These are phyloP conservation scores for Noturus placidus DNA, from an alignment of 2,113 vertebrate genomes.

Conservation along the genomic window DNA sequence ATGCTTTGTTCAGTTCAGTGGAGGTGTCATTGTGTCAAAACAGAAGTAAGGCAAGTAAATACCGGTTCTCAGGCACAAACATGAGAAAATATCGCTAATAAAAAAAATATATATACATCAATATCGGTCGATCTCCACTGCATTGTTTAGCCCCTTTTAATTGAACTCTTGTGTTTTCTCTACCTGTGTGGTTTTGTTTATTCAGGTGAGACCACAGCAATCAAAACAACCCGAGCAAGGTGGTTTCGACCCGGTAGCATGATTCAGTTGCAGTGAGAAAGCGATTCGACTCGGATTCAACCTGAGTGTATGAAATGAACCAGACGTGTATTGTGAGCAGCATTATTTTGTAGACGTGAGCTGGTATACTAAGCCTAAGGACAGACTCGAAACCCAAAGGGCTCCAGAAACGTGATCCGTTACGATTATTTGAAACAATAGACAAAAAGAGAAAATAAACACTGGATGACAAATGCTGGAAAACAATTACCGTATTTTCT, in stretches of 20 bases:
- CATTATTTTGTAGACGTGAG: background rate
- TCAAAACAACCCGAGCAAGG: background rate
- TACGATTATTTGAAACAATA: background rate
- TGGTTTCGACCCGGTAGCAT: background rate
- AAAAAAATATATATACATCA: no score
- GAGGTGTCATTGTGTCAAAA: no score
- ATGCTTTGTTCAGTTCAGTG: no score
- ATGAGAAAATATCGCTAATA: no score
- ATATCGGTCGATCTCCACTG: no score
- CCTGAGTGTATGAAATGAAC: background rate
- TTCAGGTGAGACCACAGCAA: background rate
- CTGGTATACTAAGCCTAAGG: background rate
- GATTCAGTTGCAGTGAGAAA: background rate
- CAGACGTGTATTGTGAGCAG: background rate
- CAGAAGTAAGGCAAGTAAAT: no score
- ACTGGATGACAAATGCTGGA: background rate
- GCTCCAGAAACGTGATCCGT: background rate
- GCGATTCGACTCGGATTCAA: background rate
- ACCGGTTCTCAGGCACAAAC: no score
- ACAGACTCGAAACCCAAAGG: background rate
- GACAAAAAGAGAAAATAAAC: background rate
- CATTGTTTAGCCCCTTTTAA: background rate
- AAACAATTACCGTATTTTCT: no score
- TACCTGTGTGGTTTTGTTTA: background rate
- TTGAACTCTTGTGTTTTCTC: background rate